Evolutionary conservation across 1,140 invertebrate species (phyloP).

Genomic region (Zophobas atratus): DNA sequence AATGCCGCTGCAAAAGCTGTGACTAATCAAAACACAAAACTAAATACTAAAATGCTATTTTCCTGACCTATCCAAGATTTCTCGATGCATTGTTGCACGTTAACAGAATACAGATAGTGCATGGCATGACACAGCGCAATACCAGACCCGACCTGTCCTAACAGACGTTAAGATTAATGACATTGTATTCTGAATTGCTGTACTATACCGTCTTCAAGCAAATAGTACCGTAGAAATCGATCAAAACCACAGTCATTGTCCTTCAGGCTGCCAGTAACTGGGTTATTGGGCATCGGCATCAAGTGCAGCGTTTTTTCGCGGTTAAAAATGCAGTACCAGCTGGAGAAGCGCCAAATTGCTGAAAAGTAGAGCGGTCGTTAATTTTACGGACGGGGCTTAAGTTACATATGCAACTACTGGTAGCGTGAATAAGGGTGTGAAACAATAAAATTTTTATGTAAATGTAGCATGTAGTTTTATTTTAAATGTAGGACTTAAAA

Average conservation of each 20-base stretch:
- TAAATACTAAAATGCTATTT: constrained; percentile 6
- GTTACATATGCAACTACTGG: too few relatives aligned
- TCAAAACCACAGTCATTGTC: constrained; percentile 31
- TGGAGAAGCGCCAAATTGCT: constrained; percentile 4
- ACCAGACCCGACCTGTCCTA: constrained; percentile 54
- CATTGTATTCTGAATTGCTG: constrained; percentile 51
- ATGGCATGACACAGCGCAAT: constrained; percentile 60
- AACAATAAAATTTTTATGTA: background rate
- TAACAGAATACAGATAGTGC: constrained; percentile 55
- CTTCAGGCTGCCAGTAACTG: constrained; percentile 8
- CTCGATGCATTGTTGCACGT: constrained; percentile 39
- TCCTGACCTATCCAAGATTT: constrained; percentile 46
- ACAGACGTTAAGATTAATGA: constrained; percentile 59
- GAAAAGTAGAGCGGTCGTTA: constrained; percentile 11
- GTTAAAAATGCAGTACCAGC: constrained; percentile 4
- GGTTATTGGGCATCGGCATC: constrained; percentile 11
- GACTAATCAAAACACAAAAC: background rate
- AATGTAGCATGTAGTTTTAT: background rate
- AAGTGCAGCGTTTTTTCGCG: background rate
- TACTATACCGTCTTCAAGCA: constrained; percentile 30
- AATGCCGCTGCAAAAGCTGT: background rate
- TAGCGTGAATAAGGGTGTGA: background rate
- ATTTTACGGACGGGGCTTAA: background rate
- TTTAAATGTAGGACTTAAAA: too few relatives aligned
- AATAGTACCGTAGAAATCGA: constrained; percentile 43